Conservation (phyloP, 2,113 vertebrate genomes). For the Xyrauchen texanus region DNA sequence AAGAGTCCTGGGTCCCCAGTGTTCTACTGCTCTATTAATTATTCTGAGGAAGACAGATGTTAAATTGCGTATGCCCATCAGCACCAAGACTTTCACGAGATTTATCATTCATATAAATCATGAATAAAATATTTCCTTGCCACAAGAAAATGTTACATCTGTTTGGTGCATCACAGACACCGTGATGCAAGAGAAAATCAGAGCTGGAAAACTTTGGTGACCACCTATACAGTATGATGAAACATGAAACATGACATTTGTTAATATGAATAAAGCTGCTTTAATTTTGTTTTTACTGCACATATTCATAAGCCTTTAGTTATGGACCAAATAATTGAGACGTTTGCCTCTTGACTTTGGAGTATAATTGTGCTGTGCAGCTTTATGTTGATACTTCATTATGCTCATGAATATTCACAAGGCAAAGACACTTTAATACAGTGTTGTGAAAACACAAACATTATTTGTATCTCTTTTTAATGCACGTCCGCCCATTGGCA, state of each 20-base stretch:
- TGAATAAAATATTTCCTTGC: slow-evolving; percentile 81
- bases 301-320: slow-evolving; percentile 38
- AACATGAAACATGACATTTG: too few species aligned
- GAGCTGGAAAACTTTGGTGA: slow-evolving; percentile 58
- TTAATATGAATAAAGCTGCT: slow-evolving; percentile 23
- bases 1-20: slow-evolving; percentile 69
- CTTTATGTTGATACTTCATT: slow-evolving; percentile 49
- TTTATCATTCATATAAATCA: slow-evolving; percentile 81
- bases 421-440: slow-evolving; percentile 30
- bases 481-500: not conserved
- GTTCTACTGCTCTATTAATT: slow-evolving; percentile 70
- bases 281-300: slow-evolving; percentile 36
- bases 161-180: slow-evolving; percentile 67
- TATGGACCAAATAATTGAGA: slow-evolving; percentile 36
- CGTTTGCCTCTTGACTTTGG: slow-evolving; percentile 33
- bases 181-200: slow-evolving; percentile 43
- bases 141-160: slow-evolving; percentile 75
- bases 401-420: slow-evolving; percentile 53
- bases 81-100: slow-evolving; percentile 76
- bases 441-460: not conserved
- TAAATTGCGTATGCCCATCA: slow-evolving; percentile 81
- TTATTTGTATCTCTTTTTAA: not conserved
- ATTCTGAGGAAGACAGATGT: slow-evolving; percentile 78
- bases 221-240: slow-evolving; percentile 41
- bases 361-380: slow-evolving; percentile 28